Conservation (phyloP, 1,140 invertebrate genomes). For the Bombus fervidus region DNA sequence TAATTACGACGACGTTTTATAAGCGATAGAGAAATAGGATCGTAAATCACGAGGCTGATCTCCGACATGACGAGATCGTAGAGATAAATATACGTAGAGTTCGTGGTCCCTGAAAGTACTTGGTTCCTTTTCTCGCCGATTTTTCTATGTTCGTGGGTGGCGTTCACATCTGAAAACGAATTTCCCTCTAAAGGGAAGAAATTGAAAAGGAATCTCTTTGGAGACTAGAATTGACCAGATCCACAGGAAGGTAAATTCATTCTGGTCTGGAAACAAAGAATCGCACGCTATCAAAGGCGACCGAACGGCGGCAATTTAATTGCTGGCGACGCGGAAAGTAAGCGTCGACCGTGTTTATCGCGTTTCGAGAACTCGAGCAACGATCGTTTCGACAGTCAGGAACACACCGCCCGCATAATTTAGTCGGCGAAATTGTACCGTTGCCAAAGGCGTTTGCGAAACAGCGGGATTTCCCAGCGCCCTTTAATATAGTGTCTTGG, state of each 20-base stretch:
- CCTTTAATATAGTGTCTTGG: slow-evolving; percentile 8
- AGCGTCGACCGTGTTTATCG: slow-evolving; percentile 12
- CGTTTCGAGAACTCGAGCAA: not conserved
- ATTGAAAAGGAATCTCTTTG: slow-evolving; percentile 48
- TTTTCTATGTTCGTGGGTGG: not conserved
- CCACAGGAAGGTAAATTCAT: slow-evolving; percentile 23
- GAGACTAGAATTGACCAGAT: not conserved
- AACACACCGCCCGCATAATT: slow-evolving; percentile 8
- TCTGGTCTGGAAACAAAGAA: not conserved
- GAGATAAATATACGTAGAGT: slow-evolving; percentile 30
- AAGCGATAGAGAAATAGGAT: not conserved
- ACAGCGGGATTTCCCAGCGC: not conserved
- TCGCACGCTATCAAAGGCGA: not conserved
- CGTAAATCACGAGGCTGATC: slow-evolving; percentile 48
- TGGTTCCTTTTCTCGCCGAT: not conserved
- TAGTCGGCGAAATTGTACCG: slow-evolving; percentile 7
- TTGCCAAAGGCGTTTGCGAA: slow-evolving; percentile 18
- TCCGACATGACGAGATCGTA: slow-evolving; percentile 28
- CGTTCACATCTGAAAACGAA: not conserved
- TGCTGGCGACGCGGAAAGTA: not conserved
- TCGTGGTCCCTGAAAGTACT: slow-evolving; percentile 14
- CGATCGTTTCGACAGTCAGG: slow-evolving; percentile 1
- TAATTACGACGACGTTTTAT: not conserved
- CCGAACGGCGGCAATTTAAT: not conserved
- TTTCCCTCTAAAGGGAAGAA: not conserved